A percentile compares a stretch with the other conserved stretches of the same genome.
phyloP scores from a whole-genome alignment of 2,888 invertebrate species.

The Ophioninae sp. region DNA sequence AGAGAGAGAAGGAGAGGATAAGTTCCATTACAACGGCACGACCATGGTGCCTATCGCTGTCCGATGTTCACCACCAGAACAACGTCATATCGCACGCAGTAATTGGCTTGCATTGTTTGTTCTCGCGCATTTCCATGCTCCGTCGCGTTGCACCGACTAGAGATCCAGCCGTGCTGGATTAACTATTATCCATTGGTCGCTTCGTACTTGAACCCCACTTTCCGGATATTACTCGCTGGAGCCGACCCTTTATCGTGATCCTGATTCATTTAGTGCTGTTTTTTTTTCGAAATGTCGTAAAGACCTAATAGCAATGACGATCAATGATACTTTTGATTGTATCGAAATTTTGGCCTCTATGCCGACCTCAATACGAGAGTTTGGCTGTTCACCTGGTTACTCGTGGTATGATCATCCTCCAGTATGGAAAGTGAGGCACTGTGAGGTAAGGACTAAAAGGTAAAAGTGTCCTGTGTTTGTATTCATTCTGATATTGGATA shows the following conservation, averaged over 20 bases:
- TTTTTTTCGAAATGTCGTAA: background rate
- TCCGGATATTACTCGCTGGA: background rate
- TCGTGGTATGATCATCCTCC: background rate
- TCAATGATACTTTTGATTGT: background rate
- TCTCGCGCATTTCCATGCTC: conserved; percentile 59
- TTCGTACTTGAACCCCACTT: conserved; percentile 3
- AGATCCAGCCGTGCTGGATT: conserved; percentile 20
- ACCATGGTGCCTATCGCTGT: conserved; percentile 32
- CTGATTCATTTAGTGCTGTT: background rate
- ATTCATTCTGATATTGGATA: background rate
- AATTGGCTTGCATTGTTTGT: conserved; percentile 72
- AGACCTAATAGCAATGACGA: background rate
- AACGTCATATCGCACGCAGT: conserved; percentile 69
- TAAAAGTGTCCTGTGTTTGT: background rate
- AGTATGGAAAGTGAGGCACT: background rate
- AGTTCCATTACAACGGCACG: conserved; percentile 41
- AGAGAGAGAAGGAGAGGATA: conserved; percentile 1
- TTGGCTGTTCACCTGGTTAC: too few relatives aligned
- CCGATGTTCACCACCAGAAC: conserved; percentile 55
- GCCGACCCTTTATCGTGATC: background rate
- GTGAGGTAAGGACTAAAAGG: background rate
- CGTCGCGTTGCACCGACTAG: conserved; percentile 9
- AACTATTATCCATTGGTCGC: conserved; percentile 26
- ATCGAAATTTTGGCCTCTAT: too few relatives aligned
- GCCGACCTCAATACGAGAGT: too few relatives aligned